Base-by-base conservation (phyloP, 2,888 invertebrate genomes). In the Lasius fuliginosus region DNA sequence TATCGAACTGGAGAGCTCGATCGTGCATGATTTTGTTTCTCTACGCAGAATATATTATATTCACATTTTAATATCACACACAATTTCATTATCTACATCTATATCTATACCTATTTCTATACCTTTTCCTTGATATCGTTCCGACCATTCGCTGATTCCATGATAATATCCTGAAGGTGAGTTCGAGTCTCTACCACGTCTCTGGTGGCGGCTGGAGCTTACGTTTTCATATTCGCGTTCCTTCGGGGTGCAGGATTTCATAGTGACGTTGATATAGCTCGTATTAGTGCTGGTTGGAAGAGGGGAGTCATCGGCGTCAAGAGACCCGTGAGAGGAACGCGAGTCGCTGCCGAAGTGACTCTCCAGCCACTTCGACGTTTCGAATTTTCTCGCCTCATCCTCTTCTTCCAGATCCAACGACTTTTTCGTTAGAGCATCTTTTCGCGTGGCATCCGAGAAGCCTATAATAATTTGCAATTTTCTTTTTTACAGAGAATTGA, bases 351-450 rank as follows among this genome's bases (percentile, higher is more conserved):
- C 98, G 93, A 98, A 98, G 94, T 98, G 98, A 92, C 97, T 97
- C 93, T 98, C 98, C 77, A 98, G 96, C 98, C 98, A 98, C 95
- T 98, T 98, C 87, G 98, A 98, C 0, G 98, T 98, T 95, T 98
- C 98, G 89, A 97, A 97, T 95, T 98, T 98, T 85, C 98, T 96
- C 8, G 98, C 98, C 94, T 98, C 98, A 94, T 98, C 98, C 94
- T 98, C 98, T 92, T 98, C 97, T 93, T 98, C 98, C 92, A 98
- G 97, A 95, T 98, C 98, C 87, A 98, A 95, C 0, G 98, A 98
- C 79, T 97, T 97, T 93, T 97, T 97, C 58, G 98, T 97, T 92
- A 98, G 95, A 5, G 97, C 97, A 95, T 98, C 98, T 95, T 98
- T 98, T 82, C 98, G 96, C 90, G 97, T 97, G 86, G 96, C 96